Percentiles rank a stretch among this genome's conserved stretches.
Evolutionary conservation across 2,888 invertebrate species (phyloP).

Genomic region (Eurytoma adleriae): DNA sequence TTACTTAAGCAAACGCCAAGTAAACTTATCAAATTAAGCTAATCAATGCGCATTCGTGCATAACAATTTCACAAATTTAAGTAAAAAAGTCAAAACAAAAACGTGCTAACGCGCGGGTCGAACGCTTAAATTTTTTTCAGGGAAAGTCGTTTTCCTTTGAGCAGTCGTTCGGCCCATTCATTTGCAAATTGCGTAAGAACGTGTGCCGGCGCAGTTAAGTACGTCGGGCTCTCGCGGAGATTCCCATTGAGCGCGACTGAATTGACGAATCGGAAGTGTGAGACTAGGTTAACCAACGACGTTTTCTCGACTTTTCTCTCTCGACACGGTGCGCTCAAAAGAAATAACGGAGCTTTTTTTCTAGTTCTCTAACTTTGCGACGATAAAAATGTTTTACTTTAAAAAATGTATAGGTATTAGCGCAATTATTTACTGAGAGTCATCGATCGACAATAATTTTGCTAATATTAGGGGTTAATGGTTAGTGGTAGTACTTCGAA

Average conservation of each 20-base stretch:
- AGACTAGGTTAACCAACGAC: conserved; percentile 41
- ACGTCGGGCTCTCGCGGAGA: conserved; percentile 21
- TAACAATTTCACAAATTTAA: too few species aligned
- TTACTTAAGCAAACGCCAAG: too few species aligned
- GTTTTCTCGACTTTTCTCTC: neutral
- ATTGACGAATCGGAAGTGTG: conserved; percentile 52
- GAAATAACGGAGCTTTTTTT: neutral
- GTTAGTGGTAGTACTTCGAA: neutral
- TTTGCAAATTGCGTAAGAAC: conserved; percentile 51
- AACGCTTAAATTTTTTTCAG: too few species aligned
- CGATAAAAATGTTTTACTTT: too few species aligned
- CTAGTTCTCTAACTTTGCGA: neutral
- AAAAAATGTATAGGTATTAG: neutral
- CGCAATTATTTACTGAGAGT: neutral
- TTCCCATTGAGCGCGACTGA: conserved; percentile 39
- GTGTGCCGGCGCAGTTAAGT: conserved; percentile 16
- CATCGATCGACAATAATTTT: neutral
- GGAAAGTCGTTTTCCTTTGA: neutral
- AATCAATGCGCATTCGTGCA: too few species aligned
- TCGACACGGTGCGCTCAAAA: too few species aligned
- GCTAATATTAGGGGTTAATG: neutral
- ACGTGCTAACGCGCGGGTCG: too few species aligned
- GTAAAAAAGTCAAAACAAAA: too few species aligned
- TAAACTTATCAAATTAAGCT: too few species aligned
- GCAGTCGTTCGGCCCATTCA: conserved; percentile 24